These are phyloP conservation scores for Parnassius smintheus DNA, from an alignment of 2,888 invertebrate genomes.

Conservation along the genomic window DNA sequence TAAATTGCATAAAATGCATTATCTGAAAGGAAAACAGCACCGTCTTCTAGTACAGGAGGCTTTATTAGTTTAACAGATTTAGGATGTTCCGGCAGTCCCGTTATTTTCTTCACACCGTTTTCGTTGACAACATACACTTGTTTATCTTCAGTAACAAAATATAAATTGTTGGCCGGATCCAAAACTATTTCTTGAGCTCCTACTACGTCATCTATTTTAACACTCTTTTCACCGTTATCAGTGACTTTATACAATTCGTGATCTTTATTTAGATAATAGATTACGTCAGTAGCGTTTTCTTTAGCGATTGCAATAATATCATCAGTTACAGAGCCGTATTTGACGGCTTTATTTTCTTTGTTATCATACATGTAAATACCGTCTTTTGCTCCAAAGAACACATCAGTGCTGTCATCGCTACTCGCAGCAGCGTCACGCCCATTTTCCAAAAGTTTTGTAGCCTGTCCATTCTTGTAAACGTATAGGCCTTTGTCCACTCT, in stretches of 20 bases:
- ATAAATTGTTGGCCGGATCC: conserved; percentile 55
- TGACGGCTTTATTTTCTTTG: conserved; percentile 30
- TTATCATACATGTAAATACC: no score
- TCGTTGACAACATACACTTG: conserved; percentile 41
- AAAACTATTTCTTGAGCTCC: conserved; percentile 54
- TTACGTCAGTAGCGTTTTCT: conserved; percentile 34
- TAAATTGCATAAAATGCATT: conserved; percentile 43
- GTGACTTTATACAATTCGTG: conserved; percentile 55
- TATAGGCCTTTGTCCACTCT: conserved; percentile 29
- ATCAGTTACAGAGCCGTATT: conserved; percentile 38
- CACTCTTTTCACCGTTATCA: conserved; percentile 51
- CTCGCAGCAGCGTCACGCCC: conserved; percentile 30
- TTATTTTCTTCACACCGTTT: conserved; percentile 45
- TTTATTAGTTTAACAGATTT: conserved; percentile 43
- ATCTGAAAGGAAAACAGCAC: conserved; percentile 45
- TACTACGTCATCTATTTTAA: conserved; percentile 42
- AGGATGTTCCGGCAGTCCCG: conserved; percentile 49
- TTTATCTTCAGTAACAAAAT: conserved; percentile 48
- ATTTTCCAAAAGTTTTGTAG: conserved; percentile 32
- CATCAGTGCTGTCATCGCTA: conserved; percentile 25
- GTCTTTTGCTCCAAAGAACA: conserved; percentile 25
- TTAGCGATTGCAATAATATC: conserved; percentile 36
- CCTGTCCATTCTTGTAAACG: conserved; percentile 28
- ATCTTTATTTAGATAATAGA: conserved; percentile 55
- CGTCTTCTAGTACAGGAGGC: conserved; percentile 46